Evolutionary conservation across 2,113 vertebrate genomes (phyloP).

Genomic region (Microtus oregoni): DNA sequence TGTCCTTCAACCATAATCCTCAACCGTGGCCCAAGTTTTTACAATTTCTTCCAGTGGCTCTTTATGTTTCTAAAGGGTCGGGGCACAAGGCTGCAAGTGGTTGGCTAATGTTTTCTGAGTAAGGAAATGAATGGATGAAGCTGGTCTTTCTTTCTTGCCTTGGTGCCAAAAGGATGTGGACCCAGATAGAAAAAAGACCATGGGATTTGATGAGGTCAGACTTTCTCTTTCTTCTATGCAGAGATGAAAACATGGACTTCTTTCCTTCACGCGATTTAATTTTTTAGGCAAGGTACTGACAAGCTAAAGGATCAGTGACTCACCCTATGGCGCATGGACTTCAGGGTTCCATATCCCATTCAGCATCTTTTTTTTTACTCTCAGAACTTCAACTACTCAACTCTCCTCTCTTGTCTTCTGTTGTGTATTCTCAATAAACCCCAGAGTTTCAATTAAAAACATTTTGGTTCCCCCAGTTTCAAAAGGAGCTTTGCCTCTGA

Average conservation of each 20-base stretch:
- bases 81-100: neutral
- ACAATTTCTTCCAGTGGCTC: too few species aligned
- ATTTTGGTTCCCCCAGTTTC: neutral
- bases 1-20: neutral
- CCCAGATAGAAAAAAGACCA: neutral
- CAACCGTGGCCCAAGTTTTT: neutral
- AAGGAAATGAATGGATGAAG: neutral
- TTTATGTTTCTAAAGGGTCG: neutral
- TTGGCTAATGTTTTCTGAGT: neutral
- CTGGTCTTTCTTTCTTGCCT: neutral
- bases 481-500: neutral
- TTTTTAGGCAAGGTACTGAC: neutral
- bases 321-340: neutral
- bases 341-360: neutral
- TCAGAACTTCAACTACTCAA: neutral
- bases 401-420: neutral
- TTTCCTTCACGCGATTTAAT: neutral
- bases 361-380: neutral
- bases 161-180: neutral
- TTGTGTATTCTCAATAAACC: neutral
- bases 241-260: neutral
- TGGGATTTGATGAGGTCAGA: neutral
- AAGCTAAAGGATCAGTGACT: neutral
- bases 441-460: neutral
- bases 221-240: neutral